phyloP scores from a whole-genome alignment of 2,113 vertebrate genomes.

The Vicugna pacos region DNA sequence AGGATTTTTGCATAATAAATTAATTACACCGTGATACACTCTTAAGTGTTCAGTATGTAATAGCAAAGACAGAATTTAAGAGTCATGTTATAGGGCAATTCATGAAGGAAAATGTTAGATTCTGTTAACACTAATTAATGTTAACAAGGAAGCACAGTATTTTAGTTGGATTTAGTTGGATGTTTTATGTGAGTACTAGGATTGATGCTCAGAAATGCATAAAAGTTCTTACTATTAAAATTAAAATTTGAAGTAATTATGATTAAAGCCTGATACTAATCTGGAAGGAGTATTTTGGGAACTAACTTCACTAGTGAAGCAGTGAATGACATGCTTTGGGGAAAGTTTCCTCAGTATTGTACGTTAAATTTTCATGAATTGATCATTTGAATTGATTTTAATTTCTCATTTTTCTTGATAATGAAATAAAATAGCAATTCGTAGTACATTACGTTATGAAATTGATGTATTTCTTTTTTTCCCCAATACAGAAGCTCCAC shows the following conservation, averaged over 20 bases:
- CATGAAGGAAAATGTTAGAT: neutral
- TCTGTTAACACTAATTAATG: slow-evolving; percentile 27
- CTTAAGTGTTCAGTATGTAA: neutral
- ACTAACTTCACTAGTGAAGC: slow-evolving; percentile 21
- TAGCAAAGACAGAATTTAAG: neutral
- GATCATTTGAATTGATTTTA: slow-evolving; percentile 57
- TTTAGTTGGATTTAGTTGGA: slow-evolving; percentile 45
- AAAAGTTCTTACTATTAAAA: slow-evolving; percentile 1
- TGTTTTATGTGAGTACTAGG: neutral
- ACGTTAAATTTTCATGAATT: slow-evolving; percentile 19
- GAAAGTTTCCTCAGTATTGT: neutral
- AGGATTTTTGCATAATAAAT: neutral
- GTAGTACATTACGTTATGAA: slow-evolving; percentile 46
- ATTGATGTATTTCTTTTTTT: slow-evolving; percentile 53
- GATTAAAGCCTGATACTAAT: neutral
- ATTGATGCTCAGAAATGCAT: neutral
- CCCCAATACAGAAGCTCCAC: slow-evolving; percentile 89
- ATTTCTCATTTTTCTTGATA: slow-evolving; percentile 28
- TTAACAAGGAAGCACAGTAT: neutral
- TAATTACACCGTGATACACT: neutral
- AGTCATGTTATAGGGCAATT: neutral
- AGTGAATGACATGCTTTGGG: neutral
- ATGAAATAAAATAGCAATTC: slow-evolving; percentile 69
- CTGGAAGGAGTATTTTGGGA: neutral
- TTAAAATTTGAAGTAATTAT: neutral